A percentile compares a stretch with the other conserved stretches of the same genome.
Evolutionary conservation across 1,140 invertebrate species (phyloP).

Genomic region (Druon quercuslanigerum): DNA sequence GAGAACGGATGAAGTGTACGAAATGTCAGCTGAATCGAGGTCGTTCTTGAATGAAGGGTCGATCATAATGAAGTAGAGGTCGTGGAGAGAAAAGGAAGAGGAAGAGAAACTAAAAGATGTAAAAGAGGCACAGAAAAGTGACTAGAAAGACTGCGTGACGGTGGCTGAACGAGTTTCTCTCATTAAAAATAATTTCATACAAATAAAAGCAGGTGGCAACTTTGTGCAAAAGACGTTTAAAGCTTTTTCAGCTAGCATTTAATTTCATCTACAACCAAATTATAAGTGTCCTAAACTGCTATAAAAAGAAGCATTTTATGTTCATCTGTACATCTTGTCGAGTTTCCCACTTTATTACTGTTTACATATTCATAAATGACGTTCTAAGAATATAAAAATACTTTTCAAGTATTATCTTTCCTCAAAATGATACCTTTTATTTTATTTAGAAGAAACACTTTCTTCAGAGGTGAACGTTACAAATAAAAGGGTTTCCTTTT

Average conservation of each 20-base stretch:
- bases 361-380: not conserved
- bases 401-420: not conserved
- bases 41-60: constrained; percentile 23
- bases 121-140: not conserved
- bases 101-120: constrained; percentile 15
- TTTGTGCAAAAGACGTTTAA: not conserved
- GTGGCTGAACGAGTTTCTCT: constrained; percentile 19
- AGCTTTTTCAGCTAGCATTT: constrained; percentile 16
- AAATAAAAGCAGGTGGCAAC: not conserved
- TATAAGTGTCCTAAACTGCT: constrained; percentile 1
- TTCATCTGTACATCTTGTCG: constrained; percentile 1
- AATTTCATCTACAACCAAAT: constrained; percentile 1
- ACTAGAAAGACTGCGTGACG: not conserved
- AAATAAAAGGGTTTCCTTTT: not conserved
- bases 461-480: too few species aligned
- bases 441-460: not conserved
- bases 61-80: constrained; percentile 25
- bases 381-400: not conserved
- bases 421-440: not conserved
- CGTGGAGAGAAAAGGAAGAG: not conserved
- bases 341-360: not conserved
- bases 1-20: constrained; percentile 27
- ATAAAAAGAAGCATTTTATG: constrained; percentile 9
- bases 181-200: constrained; percentile 31
- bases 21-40: constrained; percentile 28